Conservation (phyloP, 1,140 invertebrate genomes). For the Nebria ingens region DNA sequence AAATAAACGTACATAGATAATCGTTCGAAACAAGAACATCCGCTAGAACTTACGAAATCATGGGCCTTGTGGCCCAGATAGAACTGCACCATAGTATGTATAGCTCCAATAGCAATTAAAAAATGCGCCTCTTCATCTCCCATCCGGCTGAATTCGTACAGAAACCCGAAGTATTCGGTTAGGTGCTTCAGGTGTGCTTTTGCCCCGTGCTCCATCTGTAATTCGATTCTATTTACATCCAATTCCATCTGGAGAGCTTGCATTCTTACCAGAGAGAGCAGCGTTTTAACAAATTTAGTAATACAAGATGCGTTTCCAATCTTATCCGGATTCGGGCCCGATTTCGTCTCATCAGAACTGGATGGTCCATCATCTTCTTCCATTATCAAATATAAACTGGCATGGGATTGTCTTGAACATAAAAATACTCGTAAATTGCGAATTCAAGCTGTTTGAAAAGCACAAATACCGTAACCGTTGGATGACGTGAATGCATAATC, state of each 20-base stretch:
- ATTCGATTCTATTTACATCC: no score
- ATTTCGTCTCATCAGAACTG: constrained; percentile 42
- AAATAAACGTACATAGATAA: constrained; percentile 5
- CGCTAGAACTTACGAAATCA: constrained; percentile 43
- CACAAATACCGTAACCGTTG: constrained; percentile 60
- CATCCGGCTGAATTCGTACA: constrained; percentile 91
- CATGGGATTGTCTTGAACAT: constrained; percentile 48
- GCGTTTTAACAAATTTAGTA: constrained; percentile 80
- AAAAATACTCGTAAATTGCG: not conserved
- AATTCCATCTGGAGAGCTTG: no score
- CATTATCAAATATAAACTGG: constrained; percentile 59
- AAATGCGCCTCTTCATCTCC: constrained; percentile 87
- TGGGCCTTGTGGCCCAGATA: constrained; percentile 73
- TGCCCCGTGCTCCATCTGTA: constrained; percentile 75
- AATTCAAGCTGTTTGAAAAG: not conserved
- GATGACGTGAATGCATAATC: constrained; percentile 88
- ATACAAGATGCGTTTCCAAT: constrained; percentile 80
- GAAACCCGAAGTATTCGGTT: constrained; percentile 83
- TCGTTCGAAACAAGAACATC: constrained; percentile 10
- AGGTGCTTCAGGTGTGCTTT: constrained; percentile 77
- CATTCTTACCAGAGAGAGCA: constrained; percentile 68
- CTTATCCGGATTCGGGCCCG: constrained; percentile 44
- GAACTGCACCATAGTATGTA: constrained; percentile 82
- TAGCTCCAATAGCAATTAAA: constrained; percentile 73
- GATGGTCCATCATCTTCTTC: constrained; percentile 38